phyloP scores from a whole-genome alignment of 2,797 vertebrate genomes.

The Alosa sapidissima region DNA sequence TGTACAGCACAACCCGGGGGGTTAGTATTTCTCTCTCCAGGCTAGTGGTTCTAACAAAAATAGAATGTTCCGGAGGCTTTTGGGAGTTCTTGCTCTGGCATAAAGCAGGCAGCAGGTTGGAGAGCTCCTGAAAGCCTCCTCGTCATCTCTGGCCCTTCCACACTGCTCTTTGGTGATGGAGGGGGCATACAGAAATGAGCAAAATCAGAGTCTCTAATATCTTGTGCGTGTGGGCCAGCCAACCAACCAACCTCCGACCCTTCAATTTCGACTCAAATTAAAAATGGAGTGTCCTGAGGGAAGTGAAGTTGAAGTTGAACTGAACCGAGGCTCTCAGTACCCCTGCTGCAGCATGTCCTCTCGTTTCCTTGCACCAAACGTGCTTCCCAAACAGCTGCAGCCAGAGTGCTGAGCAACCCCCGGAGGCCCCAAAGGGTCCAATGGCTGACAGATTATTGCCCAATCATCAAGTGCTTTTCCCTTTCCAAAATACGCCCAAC shows the following conservation, averaged over 20 bases:
- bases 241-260: neutral
- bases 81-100: neutral
- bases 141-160: neutral
- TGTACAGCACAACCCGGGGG: slow-evolving; percentile 10
- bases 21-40: neutral
- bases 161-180: neutral
- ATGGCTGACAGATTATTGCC: slow-evolving; percentile 4
- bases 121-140: slow-evolving; percentile 3
- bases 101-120: neutral
- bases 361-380: slow-evolving; percentile 6
- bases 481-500: neutral
- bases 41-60: neutral
- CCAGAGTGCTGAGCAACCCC: slow-evolving; percentile 1
- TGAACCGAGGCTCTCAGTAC: neutral
- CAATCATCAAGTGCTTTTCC: neutral
- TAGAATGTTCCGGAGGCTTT: neutral
- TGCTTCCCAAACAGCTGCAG: slow-evolving; percentile 2
- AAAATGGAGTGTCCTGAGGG: neutral
- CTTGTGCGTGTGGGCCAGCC: neutral
- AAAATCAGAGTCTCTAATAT: neutral
- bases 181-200: neutral
- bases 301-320: neutral
- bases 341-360: neutral
- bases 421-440: neutral
- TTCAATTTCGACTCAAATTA: neutral